Percentiles rank a stretch among this genome's conserved stretches.
phyloP scores from a whole-genome alignment of 2,113 vertebrate genomes.

The Anser cygnoides region DNA sequence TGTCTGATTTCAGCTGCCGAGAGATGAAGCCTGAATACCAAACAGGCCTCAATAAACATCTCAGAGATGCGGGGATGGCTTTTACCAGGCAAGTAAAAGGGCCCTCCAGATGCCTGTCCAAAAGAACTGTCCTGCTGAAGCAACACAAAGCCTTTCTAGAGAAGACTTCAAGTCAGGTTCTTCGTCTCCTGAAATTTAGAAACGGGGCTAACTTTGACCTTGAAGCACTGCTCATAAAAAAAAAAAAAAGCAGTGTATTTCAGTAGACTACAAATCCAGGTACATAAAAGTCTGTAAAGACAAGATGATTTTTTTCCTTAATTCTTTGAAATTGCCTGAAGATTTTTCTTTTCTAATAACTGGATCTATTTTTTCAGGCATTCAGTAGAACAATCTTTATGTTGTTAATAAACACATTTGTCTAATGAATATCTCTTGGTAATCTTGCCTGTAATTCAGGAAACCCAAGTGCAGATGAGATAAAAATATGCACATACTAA shows the following conservation, averaged over 20 bases:
- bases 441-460: conserved; percentile 33
- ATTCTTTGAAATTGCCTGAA: background rate
- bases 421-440: conserved; percentile 35
- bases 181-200: background rate
- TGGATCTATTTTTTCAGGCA: background rate
- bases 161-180: background rate
- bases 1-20: background rate
- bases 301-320: background rate
- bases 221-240: background rate
- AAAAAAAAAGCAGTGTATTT: background rate
- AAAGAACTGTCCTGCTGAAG: background rate
- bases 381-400: background rate
- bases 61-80: background rate
- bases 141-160: background rate
- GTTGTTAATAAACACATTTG: conserved; percentile 52
- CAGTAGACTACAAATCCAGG: background rate
- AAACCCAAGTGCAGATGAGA: background rate
- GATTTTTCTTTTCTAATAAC: background rate
- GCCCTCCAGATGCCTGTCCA: accelerated
- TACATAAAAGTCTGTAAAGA: background rate
- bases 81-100: background rate
- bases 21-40: background rate
- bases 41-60: background rate
- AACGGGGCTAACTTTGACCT: background rate
- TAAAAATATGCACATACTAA: conserved; percentile 44